Base-by-base conservation (phyloP, 2,797 vertebrate genomes). In the Darevskia nairensis region DNA sequence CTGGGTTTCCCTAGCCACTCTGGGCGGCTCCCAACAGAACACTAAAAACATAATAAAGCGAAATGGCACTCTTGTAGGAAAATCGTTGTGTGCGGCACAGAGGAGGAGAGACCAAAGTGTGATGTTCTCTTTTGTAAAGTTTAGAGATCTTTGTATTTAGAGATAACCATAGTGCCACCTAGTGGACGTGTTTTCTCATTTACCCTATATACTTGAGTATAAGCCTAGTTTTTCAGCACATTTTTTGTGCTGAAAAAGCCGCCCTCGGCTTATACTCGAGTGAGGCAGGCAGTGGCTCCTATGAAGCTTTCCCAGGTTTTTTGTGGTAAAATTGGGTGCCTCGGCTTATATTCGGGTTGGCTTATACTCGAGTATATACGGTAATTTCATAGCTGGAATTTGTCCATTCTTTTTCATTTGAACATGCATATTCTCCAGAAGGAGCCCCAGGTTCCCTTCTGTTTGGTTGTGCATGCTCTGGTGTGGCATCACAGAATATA, bases 141-240 rank as follows among this genome's bases (percentile, higher is more conserved):
- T 3, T 35, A 35, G 35, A 35, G 35, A 35, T 10, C 44, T 1
- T 77, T 35, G 50, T 2, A 8, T 29, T 87, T 82, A 88, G 1
- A 7, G 1, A 89, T 93, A 91, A 68, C 59, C 89, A 93, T 88
- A 93, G 71, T 88, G 82, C 95, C 95, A 94, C 46, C 93, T 92
- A 91, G 93, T 91, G 95, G 95, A 25, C 71, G 44, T 59, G 0
- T 6, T 71, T 23, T 5, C 10, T 86, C 82, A 80, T 25, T 75
- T 29, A n/a, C n/a, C n/a, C n/a, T n/a, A n/a, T n/a, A n/a, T n/a
- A n/a, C n/a, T n/a, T n/a, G n/a, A n/a, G n/a, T n/a, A n/a, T n/a
- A n/a, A n/a, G n/a, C n/a, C n/a, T n/a, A n/a, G n/a, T n/a, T n/a
- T n/a, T n/a, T n/a, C n/a, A n/a, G n/a, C n/a, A n/a, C n/a, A n/a